Base-by-base conservation (phyloP, 2,888 invertebrate genomes). In the Drosophila melanosoma region DNA sequence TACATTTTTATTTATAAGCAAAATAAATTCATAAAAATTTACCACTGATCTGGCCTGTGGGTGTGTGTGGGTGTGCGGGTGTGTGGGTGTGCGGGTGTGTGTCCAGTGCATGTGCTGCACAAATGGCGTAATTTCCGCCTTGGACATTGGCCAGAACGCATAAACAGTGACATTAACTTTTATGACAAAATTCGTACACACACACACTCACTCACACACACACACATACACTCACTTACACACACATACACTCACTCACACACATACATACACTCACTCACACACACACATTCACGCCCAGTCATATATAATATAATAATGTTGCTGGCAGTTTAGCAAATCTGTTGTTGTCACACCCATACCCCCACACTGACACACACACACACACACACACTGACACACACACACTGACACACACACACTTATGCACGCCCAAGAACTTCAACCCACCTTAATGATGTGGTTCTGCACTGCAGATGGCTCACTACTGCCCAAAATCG, bases 401-500 rank as follows among this genome's bases (percentile, higher is more conserved):
- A 58, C 20, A 26, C 26, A 26, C 54, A 66, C 20, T 54, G 17
- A 26, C 26, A 26, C 54, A 23, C 64, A 57, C 54, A 66, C 20
- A 58, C 20, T 20, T 40, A 63, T 48, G 57, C 52, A 56, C 52
- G 54, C 62, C 54, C 61, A 32, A 60, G 12, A 62, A 69, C 54
- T 66, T 68, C 61, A 63, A 74, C 83, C 83, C 91, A 96, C 96
- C 95, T 98, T 98, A 63, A 98, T 97, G 95, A 98, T 97, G 91
- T 98, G 98, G 87, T 98, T 97, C 92, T 98, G 98, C 11, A 98
- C 97, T 85, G 96, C 96, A 61, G 94, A 94, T 12, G 97, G 96
- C 75, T 97, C 96, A 79, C 96, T 97, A 91, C 97, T 97, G 17
- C 98, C 98, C 59, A 98, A 94, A 83, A 98, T 97, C 3, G 97